A percentile compares a stretch with the other conserved stretches of the same genome.
phyloP scores from a whole-genome alignment of 2,113 vertebrate genomes.

The Microtus pennsylvanicus region DNA sequence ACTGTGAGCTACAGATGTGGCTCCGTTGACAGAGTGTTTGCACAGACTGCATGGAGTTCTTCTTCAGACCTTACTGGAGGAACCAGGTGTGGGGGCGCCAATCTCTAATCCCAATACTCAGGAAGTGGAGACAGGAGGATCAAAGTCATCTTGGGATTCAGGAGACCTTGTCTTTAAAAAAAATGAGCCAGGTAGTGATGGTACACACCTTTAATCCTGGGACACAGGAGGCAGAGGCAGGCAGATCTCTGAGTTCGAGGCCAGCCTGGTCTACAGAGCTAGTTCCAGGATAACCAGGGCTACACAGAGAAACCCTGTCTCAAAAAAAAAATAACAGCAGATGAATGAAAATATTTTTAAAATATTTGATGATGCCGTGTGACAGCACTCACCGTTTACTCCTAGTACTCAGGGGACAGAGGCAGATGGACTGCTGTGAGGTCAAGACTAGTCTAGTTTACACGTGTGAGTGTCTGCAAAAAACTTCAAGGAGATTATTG shows the following conservation, averaged over 20 bases:
- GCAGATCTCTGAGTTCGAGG: neutral
- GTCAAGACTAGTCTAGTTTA: neutral
- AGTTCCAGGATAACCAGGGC: neutral
- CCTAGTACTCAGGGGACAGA: neutral
- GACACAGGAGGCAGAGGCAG: neutral
- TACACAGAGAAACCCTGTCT: neutral
- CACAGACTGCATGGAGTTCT: neutral
- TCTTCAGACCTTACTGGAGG: neutral
- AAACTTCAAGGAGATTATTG: neutral
- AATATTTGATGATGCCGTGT: neutral
- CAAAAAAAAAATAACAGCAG: neutral
- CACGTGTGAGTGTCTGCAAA: neutral
- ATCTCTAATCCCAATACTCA: neutral
- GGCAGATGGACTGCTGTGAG: neutral
- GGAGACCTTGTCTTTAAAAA: neutral
- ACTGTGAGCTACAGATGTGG: neutral
- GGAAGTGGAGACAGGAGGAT: neutral
- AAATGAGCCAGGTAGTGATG: neutral
- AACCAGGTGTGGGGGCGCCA: neutral
- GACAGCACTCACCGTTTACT: neutral
- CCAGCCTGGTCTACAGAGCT: neutral
- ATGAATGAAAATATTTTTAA: conserved; percentile 38
- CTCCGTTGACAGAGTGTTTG: neutral
- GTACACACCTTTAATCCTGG: neutral
- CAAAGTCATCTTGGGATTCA: neutral